Evolutionary conservation across 2,888 invertebrate genomes (phyloP), one percentile per base, ranked within the genome.

Genomic region (Apoderus coryli): DNA sequence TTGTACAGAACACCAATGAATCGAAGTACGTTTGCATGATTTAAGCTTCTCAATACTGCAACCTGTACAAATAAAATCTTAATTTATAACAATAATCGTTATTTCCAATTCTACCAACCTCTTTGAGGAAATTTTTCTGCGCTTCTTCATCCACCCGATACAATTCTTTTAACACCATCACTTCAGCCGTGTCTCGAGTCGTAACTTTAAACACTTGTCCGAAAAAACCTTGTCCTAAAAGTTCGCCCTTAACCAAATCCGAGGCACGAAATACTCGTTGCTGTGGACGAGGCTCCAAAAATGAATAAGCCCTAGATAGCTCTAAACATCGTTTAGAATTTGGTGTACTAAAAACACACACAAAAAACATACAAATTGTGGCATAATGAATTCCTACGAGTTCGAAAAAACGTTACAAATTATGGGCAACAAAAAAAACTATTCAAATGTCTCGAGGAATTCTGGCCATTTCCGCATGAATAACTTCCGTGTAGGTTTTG

Each of bases 151-250:
- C 92, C 12, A 92, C 84, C 32, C 88, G 66, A 60, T 89, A 57
- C 32, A 93, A 65, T 53, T 93, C 90, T 51, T 93, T 93, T 23
- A 93, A 69, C 44, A 93, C 92, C 90, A 93, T 92, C 25, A 89
- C 80, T 60, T 93, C 92, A 40, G 77, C 77, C 1, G 89, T 89
- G 43, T 79, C 76, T 29, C 80, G 72, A 53, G 92, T 90, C 1
- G 88, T 90, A 32, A 90, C 89, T 63, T 86, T 80, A 57, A 74
- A 84, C 34, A 82, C 86, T 56, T 89, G 85, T 2, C 93, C 93
- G 58, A 92, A 93, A 62, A 92, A 93, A 1, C 93, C 93, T 47
- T 84, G 79, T 3, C 92, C 92, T 9, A 92, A 60, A 4, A 92
- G 64, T 54, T 90, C 89, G 19, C 90, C 90, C 60, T 80, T 64